A percentile compares a stretch with the other conserved stretches of the same genome.
These are phyloP conservation scores for Arion vulgaris DNA, from an alignment of 1,140 invertebrate species.

Conservation along the genomic window DNA sequence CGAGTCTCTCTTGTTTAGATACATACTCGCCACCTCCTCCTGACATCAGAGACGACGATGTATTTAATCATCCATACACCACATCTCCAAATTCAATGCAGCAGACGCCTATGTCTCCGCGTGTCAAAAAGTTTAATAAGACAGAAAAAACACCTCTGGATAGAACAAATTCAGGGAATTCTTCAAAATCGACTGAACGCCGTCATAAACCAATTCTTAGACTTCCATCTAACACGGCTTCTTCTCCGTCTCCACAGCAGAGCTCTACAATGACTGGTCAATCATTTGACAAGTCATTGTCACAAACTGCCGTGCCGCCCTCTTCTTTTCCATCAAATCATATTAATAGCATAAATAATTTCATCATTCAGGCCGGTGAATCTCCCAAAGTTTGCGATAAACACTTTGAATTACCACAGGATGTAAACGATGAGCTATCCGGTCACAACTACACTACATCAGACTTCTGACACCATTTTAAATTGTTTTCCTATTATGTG, in stretches of 20 bases:
- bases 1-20: constrained; percentile 6
- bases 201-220: constrained; percentile 6
- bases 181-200: neutral
- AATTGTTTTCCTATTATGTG: neutral
- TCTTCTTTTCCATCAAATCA: constrained; percentile 19
- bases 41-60: neutral
- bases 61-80: neutral
- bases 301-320: neutral
- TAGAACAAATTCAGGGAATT: neutral
- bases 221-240: constrained; percentile 11
- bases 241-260: neutral
- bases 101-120: neutral
- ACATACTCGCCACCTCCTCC: neutral
- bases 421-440: no score
- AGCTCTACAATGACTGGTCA: neutral
- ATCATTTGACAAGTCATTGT: neutral
- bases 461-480: neutral
- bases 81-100: neutral
- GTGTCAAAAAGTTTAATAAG: neutral
- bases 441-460: constrained; percentile 1
- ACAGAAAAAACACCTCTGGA: neutral
- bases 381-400: neutral
- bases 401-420: neutral
- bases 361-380: neutral
- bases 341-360: neutral